Evolutionary conservation across 2,113 vertebrate genomes (phyloP), one percentile per base, ranked within the genome.

Genomic region (Epinephelus cyanopodus): DNA sequence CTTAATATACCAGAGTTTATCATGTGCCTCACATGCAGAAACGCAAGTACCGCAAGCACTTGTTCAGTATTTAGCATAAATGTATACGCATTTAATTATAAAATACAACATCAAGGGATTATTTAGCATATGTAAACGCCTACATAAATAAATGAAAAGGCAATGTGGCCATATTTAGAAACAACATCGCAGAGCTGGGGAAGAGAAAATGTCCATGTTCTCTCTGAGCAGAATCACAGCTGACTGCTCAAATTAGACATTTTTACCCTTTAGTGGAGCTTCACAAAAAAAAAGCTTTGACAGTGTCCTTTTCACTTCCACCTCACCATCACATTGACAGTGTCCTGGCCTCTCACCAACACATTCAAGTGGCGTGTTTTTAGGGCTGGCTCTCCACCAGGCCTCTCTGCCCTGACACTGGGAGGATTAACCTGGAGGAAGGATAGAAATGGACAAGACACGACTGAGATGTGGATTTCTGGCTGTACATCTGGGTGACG

Each of bases 101-200:
- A 57, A 57, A 54, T n/a, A 57, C 23, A 52, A 65, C n/a, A 71
- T 75, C n/a, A 47, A 64, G 23, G 23, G 29, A 6, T 29, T 53
- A 6, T 71, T 74, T 57, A 62, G 70, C 39, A 64, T 33, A 79
- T 68, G 81, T 10, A 14, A 71, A 84, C 60, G 52, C 11, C 7
- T 11, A 1, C 18, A 66, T 19, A 21, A 53, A 53, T 45, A 64
- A 12, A 77, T 47, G 48, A 60, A 3, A 21, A 50, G 4, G 25
- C 39, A 25, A 12, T 5, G 64, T 18, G 60, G 25, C 27, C 60
- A 19, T 21, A 21, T 50, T 74, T 50, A 69, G 19, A 68, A 11
- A 10, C 18, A 29, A 48, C 47, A 66, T 56, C 54, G 56, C 65
- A 14, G 12, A 42, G 48, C 5, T 18, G 4, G 1, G 18, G 27